phyloP scores from a whole-genome alignment of 1,140 invertebrate species.

The Pantala flavescens region DNA sequence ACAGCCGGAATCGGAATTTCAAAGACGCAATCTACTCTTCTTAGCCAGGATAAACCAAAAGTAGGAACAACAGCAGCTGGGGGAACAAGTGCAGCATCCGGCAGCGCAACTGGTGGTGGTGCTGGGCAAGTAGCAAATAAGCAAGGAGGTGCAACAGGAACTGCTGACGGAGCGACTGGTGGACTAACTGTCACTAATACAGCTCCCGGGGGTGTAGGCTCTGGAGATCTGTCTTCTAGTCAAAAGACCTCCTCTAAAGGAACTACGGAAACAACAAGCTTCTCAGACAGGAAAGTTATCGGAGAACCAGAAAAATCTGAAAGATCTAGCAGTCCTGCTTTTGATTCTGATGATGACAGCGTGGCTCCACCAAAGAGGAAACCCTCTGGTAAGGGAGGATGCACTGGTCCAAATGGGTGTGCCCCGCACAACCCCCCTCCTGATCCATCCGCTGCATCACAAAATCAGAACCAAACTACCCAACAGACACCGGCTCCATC shows the following conservation, averaged over 20 bases:
- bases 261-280: slow-evolving; percentile 44
- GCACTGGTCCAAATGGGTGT: background rate
- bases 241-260: slow-evolving; percentile 50
- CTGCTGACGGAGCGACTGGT: background rate
- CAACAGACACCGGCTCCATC: slow-evolving; percentile 26
- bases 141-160: background rate
- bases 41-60: slow-evolving; percentile 60
- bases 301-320: slow-evolving; percentile 60
- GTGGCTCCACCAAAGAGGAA: slow-evolving; percentile 30
- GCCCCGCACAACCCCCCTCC: slow-evolving; percentile 8
- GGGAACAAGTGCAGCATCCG: slow-evolving; percentile 21
- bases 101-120: slow-evolving; percentile 9
- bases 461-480: slow-evolving; percentile 29
- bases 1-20: slow-evolving; percentile 74
- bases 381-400: slow-evolving; percentile 37
- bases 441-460: slow-evolving; percentile 16
- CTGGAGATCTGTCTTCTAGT: slow-evolving; percentile 46
- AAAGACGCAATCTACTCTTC: slow-evolving; percentile 58
- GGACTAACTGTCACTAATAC: slow-evolving; percentile 19
- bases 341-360: slow-evolving; percentile 84
- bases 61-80: slow-evolving; percentile 17
- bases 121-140: background rate
- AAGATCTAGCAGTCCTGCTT: slow-evolving; percentile 85
- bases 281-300: slow-evolving; percentile 15
- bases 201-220: slow-evolving; percentile 27